Conservation (phyloP, 2,888 invertebrate species). For the Augochlorella aurata region DNA sequence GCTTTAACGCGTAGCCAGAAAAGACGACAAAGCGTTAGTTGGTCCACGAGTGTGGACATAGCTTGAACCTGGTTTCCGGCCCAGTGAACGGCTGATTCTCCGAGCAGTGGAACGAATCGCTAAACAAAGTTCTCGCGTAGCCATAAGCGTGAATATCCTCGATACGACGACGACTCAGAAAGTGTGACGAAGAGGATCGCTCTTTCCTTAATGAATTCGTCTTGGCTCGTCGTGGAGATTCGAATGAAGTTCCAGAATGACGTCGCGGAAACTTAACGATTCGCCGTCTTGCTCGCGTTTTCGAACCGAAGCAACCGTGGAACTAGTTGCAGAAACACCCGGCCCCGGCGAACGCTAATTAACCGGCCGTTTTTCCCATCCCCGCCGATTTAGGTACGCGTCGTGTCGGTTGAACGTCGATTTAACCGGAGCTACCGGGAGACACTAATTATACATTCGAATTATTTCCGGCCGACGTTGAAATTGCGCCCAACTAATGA, state of each 20-base stretch:
- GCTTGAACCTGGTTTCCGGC: conserved; percentile 2
- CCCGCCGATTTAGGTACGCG: background rate
- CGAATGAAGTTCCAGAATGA: conserved; percentile 20
- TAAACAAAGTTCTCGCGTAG: conserved; percentile 35
- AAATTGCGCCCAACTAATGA: conserved; percentile 8
- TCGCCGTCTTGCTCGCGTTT: background rate
- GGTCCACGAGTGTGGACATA: background rate
- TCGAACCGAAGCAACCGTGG: conserved; percentile 5
- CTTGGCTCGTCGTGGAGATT: conserved; percentile 33
- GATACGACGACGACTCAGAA: conserved; percentile 10
- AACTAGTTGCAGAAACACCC: conserved; percentile 5
- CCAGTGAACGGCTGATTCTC: conserved; percentile 21
- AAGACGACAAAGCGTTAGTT: too few relatives aligned
- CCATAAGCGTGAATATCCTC: conserved; percentile 8
- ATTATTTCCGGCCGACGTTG: conserved; percentile 7
- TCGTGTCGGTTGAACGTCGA: conserved; percentile 5
- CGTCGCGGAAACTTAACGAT: conserved; percentile 23
- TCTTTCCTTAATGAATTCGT: conserved; percentile 38
- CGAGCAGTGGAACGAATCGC: conserved; percentile 20
- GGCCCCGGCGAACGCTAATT: conserved; percentile 25
- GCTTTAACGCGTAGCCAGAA: too few relatives aligned
- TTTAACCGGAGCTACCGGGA: background rate
- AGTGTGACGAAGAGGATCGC: conserved; percentile 3
- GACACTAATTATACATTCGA: conserved; percentile 22
- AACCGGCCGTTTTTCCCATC: background rate